Percentiles rank a stretch among this genome's conserved stretches.
Evolutionary conservation across 2,113 vertebrate species (phyloP).

Genomic region (Butorides virescens): DNA sequence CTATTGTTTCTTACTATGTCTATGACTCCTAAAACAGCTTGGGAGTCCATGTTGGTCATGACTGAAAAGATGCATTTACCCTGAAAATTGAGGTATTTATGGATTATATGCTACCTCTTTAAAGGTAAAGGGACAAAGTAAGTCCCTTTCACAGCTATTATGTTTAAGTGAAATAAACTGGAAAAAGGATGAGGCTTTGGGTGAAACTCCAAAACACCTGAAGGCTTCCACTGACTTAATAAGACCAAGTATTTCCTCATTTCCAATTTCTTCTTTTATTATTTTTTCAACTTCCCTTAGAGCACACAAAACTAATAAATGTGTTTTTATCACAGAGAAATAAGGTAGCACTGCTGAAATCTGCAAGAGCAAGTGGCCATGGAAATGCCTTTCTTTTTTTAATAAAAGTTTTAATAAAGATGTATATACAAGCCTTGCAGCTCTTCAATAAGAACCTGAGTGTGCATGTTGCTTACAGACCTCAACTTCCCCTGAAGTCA

Average conservation of each 20-base stretch:
- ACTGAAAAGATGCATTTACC: not conserved
- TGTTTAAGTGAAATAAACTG: not conserved
- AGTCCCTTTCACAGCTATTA: not conserved
- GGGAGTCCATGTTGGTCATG: not conserved
- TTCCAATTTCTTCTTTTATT: not conserved
- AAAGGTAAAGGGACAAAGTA: not conserved
- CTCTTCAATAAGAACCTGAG: not conserved
- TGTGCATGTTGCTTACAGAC: not conserved
- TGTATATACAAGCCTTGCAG: not conserved
- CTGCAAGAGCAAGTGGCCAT: not conserved
- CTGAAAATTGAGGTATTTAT: not conserved
- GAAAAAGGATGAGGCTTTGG: not conserved
- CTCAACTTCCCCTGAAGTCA: not conserved
- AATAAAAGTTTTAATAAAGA: slow-evolving; percentile 40
- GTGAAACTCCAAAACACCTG: not conserved
- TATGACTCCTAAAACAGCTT: not conserved
- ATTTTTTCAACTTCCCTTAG: not conserved
- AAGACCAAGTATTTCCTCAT: not conserved
- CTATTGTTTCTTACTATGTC: not conserved
- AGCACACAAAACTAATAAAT: slow-evolving; percentile 11
- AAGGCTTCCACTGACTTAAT: not conserved
- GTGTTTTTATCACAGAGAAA: not conserved
- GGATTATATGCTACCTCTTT: not conserved
- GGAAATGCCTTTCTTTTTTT: not conserved
- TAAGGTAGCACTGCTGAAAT: not conserved